Evolutionary conservation across 30 jellyfish, hydroid and myxozoan genomes (phyloP), one percentile per base, ranked within the genome.

Genomic region (Morbakka virulenta): DNA sequence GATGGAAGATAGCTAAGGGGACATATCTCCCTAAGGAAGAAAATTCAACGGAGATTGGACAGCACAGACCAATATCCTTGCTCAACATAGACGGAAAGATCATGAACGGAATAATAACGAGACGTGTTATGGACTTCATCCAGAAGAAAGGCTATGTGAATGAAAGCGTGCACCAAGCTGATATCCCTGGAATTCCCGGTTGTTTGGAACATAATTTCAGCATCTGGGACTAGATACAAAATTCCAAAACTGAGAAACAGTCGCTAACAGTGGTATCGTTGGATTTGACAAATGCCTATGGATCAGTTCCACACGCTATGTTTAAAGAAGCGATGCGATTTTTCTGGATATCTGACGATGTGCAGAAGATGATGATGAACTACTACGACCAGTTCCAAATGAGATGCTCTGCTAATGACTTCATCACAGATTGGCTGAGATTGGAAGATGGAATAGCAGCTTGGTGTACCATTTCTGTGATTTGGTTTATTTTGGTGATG

Each of bases 111-210:
- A 21, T 57, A 14, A 9, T 21, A 4, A 26, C 71, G 32, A 57
- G 22, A 20, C 25, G 71, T 6, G 32, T 57, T 4, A 4, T 57
- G 32, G 25, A 11, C 71, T 57, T 4, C 71, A 9, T 57, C 26
- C 11, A 11, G 11, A 4, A 11, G 12, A 57, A 57, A 6, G 71
- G 26, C 11, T 57, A 14, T 21, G 25, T 57, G 9, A 21, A 57
- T 57, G 71, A 57, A 21, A 14, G 26, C 9, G 71, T 57, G 12
- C 32, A 57, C 12, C 11, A 57, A 57, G 71, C 71, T 6, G 11
- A 26, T 14, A 57, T 57, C 25, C 71, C 71, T 14, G 71, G 71
- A 4, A 4, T 21, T 57, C 71, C 71, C 11, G 71, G 71, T 4
- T 57, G 71, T 21, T 6, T 57, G 4, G 71, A 57, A 24, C 71